Percentiles rank a stretch among this genome's conserved stretches.
Conservation (phyloP, 2,888 invertebrate genomes). For the Pristionchus exspectatus region DNA sequence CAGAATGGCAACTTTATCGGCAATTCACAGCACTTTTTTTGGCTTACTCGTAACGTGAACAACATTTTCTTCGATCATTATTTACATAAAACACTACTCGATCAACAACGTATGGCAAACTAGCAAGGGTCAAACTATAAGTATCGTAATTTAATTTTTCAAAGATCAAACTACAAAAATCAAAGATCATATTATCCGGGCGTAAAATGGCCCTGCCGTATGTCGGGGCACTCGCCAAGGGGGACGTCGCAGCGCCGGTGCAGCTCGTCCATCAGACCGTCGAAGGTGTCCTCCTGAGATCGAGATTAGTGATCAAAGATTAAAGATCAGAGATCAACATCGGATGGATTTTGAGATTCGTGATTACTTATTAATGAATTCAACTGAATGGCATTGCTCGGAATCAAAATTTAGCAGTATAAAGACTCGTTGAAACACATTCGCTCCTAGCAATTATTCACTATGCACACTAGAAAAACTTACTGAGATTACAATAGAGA, state of each 20-base stretch:
- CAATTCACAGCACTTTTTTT: background rate
- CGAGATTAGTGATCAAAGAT: conserved; percentile 1
- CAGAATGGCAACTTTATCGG: conserved; percentile 27
- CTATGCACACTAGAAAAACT: too few relatives aligned
- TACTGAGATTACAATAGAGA: too few relatives aligned
- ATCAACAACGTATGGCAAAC: conserved; percentile 3
- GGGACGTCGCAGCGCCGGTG: conserved; percentile 59
- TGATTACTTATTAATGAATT: too few relatives aligned
- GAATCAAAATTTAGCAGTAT: background rate
- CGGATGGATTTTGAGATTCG: too few relatives aligned
- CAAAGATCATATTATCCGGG: conserved; percentile 44
- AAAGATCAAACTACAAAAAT: conserved; percentile 32
- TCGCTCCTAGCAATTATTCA: too few relatives aligned
- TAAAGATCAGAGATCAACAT: conserved; percentile 26
- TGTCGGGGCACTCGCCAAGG: conserved; percentile 56
- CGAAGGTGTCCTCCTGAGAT: conserved; percentile 65
- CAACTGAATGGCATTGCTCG: too few relatives aligned
- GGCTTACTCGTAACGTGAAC: conserved; percentile 12
- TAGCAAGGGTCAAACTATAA: background rate
- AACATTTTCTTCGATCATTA: background rate
- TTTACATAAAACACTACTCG: conserved; percentile 6
- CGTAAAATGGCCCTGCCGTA: background rate
- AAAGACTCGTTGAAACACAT: background rate
- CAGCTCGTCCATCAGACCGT: conserved; percentile 60
- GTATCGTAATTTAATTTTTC: background rate